Conservation (phyloP, 2,888 invertebrate species). For the Glaucopsyche alexis region DNA sequence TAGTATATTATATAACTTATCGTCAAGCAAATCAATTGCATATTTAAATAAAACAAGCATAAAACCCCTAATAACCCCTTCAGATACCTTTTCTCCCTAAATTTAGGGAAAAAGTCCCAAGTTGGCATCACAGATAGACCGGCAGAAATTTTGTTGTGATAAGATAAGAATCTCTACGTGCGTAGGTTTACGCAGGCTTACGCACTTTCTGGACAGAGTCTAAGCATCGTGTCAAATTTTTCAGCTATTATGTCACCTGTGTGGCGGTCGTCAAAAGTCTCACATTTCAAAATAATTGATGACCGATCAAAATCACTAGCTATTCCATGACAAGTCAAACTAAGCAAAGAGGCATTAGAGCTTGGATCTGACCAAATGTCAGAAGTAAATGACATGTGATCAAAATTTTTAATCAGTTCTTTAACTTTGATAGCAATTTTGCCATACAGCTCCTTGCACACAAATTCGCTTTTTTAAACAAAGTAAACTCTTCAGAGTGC, state of each 20-base stretch:
- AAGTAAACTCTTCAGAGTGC: conserved; percentile 35
- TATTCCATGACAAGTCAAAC: conserved; percentile 35
- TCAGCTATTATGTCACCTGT: conserved; percentile 43
- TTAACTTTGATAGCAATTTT: conserved; percentile 41
- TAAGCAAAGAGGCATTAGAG: conserved; percentile 36
- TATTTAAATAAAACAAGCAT: too few species aligned
- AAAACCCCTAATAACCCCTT: too few species aligned
- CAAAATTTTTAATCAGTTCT: conserved; percentile 40
- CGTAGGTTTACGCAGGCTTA: too few species aligned
- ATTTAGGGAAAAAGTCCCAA: too few species aligned
- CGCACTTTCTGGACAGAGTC: too few species aligned
- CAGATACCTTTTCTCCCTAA: too few species aligned
- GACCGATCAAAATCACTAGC: conserved; percentile 40
- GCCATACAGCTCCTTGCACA: conserved; percentile 40
- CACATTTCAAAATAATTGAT: conserved; percentile 28
- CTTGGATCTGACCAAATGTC: conserved; percentile 43
- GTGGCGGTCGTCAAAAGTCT: conserved; percentile 37
- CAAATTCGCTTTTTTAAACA: conserved; percentile 38
- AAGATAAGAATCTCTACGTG: too few species aligned
- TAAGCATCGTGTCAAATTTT: conserved; percentile 41
- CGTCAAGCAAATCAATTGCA: too few species aligned
- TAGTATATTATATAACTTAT: too few species aligned
- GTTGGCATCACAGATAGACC: too few species aligned
- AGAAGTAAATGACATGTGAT: conserved; percentile 43
- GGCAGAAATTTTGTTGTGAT: too few species aligned